Evolutionary conservation across 2,113 vertebrate genomes (phyloP).

Genomic region (Opisthocomus hoazin): DNA sequence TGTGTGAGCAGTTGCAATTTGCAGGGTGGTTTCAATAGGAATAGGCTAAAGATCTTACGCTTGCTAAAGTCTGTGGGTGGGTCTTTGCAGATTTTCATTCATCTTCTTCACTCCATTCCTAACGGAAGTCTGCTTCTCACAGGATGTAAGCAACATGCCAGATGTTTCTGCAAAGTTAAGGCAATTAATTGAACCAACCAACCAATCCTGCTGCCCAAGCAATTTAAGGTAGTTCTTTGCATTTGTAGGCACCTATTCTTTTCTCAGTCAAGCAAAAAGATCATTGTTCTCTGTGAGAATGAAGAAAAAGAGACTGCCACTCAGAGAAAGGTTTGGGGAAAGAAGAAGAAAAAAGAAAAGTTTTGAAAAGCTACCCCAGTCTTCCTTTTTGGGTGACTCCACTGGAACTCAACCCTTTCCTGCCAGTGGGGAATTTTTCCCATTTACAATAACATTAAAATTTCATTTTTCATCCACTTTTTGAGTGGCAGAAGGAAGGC

Average conservation of each 20-base stretch:
- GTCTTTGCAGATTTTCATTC: neutral
- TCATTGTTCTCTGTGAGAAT: neutral
- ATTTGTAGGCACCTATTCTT: neutral
- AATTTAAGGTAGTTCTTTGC: neutral
- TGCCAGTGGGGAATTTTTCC: neutral
- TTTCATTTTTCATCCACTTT: neutral
- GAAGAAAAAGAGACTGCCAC: neutral
- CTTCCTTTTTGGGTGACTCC: neutral
- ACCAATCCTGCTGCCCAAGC: neutral
- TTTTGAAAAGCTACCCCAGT: neutral
- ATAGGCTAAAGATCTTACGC: neutral
- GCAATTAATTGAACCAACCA: neutral
- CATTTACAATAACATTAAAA: neutral
- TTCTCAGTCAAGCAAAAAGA: neutral
- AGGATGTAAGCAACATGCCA: constrained; percentile 4
- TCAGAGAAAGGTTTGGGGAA: neutral
- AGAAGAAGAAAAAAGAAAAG: neutral
- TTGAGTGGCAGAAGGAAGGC: neutral
- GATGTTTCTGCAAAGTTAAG: constrained; percentile 17
- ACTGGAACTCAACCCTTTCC: neutral
- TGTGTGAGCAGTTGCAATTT: neutral
- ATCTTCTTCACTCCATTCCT: neutral
- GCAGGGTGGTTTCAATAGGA: neutral
- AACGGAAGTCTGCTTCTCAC: neutral
- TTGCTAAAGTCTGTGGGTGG: neutral